Conservation (phyloP, 2,113 vertebrate genomes). For the Hyla sarda region DNA sequence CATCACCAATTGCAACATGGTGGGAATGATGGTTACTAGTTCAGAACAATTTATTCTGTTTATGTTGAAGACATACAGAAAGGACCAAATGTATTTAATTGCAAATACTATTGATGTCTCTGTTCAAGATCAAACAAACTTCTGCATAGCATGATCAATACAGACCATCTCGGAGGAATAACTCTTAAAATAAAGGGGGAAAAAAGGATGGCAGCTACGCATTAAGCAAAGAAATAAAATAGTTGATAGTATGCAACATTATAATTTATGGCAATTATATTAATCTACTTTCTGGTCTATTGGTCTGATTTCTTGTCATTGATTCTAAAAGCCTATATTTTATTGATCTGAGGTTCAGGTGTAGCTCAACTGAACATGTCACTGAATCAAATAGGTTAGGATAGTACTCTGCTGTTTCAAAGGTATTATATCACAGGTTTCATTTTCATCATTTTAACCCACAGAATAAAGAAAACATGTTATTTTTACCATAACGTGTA, state of each 20-base stretch:
- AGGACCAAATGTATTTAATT: background rate
- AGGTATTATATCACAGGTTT: too few relatives aligned
- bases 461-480: too few relatives aligned
- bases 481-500: too few relatives aligned
- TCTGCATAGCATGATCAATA: slow-evolving; percentile 38
- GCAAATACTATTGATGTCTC: background rate
- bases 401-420: too few relatives aligned
- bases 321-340: background rate
- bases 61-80: background rate
- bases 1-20: too few relatives aligned
- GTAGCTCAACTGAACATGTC: too few relatives aligned
- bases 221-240: background rate
- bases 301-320: background rate
- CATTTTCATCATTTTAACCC: too few relatives aligned
- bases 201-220: background rate
- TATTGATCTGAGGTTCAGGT: too few relatives aligned
- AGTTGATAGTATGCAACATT: background rate
- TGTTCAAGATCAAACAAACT: slow-evolving; percentile 24
- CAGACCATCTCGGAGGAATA: background rate
- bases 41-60: background rate
- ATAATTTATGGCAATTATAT: slow-evolving; percentile 3
- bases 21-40: too few relatives aligned
- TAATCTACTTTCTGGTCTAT: background rate
- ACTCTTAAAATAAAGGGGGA: background rate
- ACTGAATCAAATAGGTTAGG: too few relatives aligned